These are phyloP conservation scores for Sciurus niger DNA, from an alignment of 2,113 vertebrate species.

Conservation along the genomic window DNA sequence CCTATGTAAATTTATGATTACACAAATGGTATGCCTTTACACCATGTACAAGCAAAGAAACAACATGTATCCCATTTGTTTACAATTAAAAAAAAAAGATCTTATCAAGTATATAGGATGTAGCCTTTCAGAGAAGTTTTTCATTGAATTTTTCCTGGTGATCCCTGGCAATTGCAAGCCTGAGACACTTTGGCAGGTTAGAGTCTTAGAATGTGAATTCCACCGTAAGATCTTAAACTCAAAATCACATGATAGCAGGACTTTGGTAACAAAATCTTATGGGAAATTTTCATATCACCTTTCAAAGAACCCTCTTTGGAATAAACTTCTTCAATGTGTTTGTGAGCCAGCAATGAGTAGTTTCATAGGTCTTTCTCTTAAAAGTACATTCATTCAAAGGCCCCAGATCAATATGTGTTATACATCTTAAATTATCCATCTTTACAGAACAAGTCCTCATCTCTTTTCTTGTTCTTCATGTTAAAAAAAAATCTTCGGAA, in stretches of 20 bases:
- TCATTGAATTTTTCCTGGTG: background rate
- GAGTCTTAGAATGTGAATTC: background rate
- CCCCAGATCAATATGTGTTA: background rate
- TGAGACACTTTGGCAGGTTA: background rate
- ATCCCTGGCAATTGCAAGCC: background rate
- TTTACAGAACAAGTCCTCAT: background rate
- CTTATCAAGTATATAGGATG: background rate
- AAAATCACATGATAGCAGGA: background rate
- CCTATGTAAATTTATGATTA: too few relatives aligned
- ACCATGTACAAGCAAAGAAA: too few relatives aligned
- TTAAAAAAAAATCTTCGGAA: background rate
- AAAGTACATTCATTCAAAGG: background rate
- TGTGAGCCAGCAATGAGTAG: background rate
- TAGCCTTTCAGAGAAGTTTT: background rate
- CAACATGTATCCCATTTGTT: too few relatives aligned
- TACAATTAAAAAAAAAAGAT: background rate
- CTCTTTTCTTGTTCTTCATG: background rate
- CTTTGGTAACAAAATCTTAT: background rate
- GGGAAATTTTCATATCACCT: rapidly evolving
- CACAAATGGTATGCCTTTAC: too few relatives aligned
- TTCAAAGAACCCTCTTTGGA: background rate
- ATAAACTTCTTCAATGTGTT: background rate
- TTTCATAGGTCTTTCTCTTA: background rate
- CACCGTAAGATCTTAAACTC: background rate
- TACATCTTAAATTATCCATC: background rate